Evolutionary conservation across 1,140 invertebrate species (phyloP).

Genomic region (Eufriesea mexicana): DNA sequence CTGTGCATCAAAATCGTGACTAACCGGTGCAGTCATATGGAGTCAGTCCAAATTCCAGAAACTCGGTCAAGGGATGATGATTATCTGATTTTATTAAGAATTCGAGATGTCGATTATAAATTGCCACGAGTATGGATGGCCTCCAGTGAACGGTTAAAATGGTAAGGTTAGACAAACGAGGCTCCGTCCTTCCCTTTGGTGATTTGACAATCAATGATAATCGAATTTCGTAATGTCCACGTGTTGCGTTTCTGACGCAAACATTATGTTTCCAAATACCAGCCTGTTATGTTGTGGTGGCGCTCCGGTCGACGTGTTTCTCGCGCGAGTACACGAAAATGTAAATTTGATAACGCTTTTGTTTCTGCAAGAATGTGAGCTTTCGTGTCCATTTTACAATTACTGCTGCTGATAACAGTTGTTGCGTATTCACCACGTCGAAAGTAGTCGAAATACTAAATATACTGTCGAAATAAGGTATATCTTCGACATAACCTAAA

Average conservation of each 20-base stretch:
- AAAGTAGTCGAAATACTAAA: too few relatives aligned
- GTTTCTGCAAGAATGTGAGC: background rate
- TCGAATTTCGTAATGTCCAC: background rate
- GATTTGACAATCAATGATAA: background rate
- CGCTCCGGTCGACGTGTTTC: background rate
- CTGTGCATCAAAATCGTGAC: conserved; percentile 35
- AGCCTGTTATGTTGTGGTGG: background rate
- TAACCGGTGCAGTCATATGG: background rate
- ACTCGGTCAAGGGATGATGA: conserved; percentile 15
- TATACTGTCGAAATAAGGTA: too few relatives aligned
- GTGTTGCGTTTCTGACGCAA: conserved; percentile 4
- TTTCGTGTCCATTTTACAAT: background rate
- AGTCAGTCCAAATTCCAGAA: background rate
- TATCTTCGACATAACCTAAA: too few relatives aligned
- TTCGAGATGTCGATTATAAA: background rate
- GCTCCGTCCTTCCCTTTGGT: background rate
- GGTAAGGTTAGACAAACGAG: background rate
- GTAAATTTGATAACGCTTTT: background rate
- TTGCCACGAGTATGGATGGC: background rate
- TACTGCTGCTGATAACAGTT: too few relatives aligned
- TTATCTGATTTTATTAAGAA: background rate
- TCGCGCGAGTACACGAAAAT: background rate
- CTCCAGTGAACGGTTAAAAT: too few relatives aligned
- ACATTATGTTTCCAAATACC: conserved; percentile 26
- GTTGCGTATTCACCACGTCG: too few relatives aligned